Evolutionary conservation across 2,797 vertebrate species (phyloP), one percentile per base, ranked within the genome.

Genomic region (Gymnodraco acuticeps): DNA sequence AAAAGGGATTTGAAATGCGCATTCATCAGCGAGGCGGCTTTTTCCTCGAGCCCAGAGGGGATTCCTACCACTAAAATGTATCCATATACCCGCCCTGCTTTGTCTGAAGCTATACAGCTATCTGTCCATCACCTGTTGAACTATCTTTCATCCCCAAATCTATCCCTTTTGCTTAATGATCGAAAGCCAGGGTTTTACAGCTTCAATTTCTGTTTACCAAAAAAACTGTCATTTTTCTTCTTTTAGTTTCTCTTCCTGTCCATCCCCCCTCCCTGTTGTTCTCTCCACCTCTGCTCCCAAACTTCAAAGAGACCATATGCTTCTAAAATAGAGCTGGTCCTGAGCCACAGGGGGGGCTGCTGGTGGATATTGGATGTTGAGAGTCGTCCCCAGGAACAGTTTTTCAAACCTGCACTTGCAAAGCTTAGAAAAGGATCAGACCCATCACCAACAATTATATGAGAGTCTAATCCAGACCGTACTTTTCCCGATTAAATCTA

Each of bases 1-100:
- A 82, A 88, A 81, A 67, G 76, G 71, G 69, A 90, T 92, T 93
- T 88, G 55, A 88, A 82, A 91, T 94, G 88, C 52, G 65, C 82
- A 91, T 94, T 90, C 77, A 93, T 93, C 84, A 92, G 75, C 42
- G 52, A 70, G 81, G 53, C 20, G 47, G 45, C 79, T 73, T 77
- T 73, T 76, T 63, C 1, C 10, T 71, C 1, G 15, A 70, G 46
- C 71, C 90, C 77, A 60, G 0, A 10, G 83, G 83, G 85, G 62
- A 73, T 64, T 79, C 68, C 60, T n/a, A 17, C 45, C 63, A 33
- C 38, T 80, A 53, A 20, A 19, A 85, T 88, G 27, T 59, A 73
- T 70, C 71, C 63, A 2, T 55, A 8, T 5, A 4, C 43, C 16
- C 53, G 1, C 70, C 63, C 46, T 43, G 1, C 64, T 73, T 12